Base-by-base conservation (phyloP, 2,888 invertebrate species). In the Acleris sparsana region DNA sequence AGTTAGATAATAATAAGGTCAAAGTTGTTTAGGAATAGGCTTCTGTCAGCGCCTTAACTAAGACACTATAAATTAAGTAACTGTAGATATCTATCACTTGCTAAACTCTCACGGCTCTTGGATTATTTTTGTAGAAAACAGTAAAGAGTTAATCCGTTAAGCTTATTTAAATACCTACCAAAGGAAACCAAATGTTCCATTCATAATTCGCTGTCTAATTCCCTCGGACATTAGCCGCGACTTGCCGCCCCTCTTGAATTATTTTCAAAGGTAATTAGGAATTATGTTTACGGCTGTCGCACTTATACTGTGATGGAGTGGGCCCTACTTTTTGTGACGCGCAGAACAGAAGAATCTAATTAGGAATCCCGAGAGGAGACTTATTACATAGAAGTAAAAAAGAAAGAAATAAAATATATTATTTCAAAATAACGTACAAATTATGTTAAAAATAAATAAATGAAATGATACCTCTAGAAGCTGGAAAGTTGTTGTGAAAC, bases 251-350 rank as follows among this genome's bases (percentile, higher is more conserved):
- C 63, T 53, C 17, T 59, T 63, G 49, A 60, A 60, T 60, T 55
- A 55, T 65, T 49, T 60, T 55, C 53, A 60, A 60, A 49, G 60
- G 60, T 60, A 65, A 65, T 60, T 60, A 60, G 43, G 55, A 55
- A 44, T 60, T 55, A 59, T 22, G 58, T 11, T 51, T 60, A 29
- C 53, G 44, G 39, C 64, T 18, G 53, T 18, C 29, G 53, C 9
- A 18, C 43, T 44, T 65, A 33, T 33, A 16, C 17, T 7, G 16
- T 39, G 39, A 64, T 49, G 64, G 39, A 48, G 25, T 33, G 5
- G 53, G 48, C 2, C 16, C 53, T 43, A 55, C 39, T 53, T 22
- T 49, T 59, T 49, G 49, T 49, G 48, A 59, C 20, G 49, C 20
- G 33, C 33, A 48, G 9, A 59, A 20, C 49, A n/a, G 58, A 7